These are phyloP conservation scores for Drosophila neocordata DNA, from an alignment of 1,140 invertebrate genomes.

Conservation along the genomic window DNA sequence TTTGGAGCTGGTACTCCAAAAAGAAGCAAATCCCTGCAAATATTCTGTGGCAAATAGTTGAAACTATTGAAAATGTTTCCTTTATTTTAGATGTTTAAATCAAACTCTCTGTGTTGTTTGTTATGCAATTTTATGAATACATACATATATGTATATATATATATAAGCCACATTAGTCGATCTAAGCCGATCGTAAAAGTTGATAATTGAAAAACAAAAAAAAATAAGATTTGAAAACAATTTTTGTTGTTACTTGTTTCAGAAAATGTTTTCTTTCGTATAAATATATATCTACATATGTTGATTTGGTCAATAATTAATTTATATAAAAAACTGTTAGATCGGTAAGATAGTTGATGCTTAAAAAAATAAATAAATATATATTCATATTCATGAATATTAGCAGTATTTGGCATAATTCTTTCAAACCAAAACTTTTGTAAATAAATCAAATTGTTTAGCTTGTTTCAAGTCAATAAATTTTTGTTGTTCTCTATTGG, in stretches of 20 bases:
- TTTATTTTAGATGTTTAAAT: conserved; percentile 46
- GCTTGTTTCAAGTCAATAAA: conserved; percentile 51
- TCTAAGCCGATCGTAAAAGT: conserved; percentile 35
- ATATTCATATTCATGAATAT: background rate
- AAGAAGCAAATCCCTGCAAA: conserved; percentile 11
- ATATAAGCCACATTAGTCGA: conserved; percentile 38
- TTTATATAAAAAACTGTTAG: background rate
- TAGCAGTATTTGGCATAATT: conserved; percentile 65
- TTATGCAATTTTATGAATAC: conserved; percentile 54
- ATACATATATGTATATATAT: conserved; percentile 34
- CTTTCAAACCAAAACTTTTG: conserved; percentile 49
- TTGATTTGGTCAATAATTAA: conserved; percentile 60
- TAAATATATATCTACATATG: background rate
- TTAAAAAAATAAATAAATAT: background rate
- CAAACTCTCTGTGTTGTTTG: conserved; percentile 77
- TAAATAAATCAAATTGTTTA: conserved; percentile 62
- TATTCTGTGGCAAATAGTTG: conserved; percentile 18
- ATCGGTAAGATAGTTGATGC: background rate
- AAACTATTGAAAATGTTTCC: background rate
- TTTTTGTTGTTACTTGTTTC: conserved; percentile 74
- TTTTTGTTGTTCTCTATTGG: conserved; percentile 67
- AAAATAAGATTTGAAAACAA: conserved; percentile 14
- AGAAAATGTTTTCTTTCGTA: conserved; percentile 17
- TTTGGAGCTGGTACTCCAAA: conserved; percentile 75
- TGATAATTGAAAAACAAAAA: conserved; percentile 7